Evolutionary conservation across 1,140 invertebrate genomes (phyloP), one percentile per base, ranked within the genome.

Genomic region (Phenacoccus solenopsis): DNA sequence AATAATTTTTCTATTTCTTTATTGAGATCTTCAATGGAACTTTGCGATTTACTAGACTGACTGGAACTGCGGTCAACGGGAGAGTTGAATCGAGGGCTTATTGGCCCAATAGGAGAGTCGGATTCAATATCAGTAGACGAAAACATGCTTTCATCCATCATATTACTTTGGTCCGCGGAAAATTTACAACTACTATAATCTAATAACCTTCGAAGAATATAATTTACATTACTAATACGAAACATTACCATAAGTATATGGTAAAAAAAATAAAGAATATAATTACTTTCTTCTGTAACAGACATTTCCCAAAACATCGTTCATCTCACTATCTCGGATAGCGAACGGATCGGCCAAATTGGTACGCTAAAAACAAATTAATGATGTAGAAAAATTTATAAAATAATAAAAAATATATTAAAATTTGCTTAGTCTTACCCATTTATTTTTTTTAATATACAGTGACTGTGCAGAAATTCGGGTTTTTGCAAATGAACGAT

Each of bases 1-100:
- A 64, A 64, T 64, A 64, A 27, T 64, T 27, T 64, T 64, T 64
- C 59, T 5, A 64, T 64, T 16, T 64, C 59, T 64, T 64, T 64
- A 16, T 64, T 64, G 12, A 64, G 25, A 16, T 64, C 59, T 64
- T 64, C 59, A 24, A 64, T 64, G 9, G 59, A 64, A 64, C 25
- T 64, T 9, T 24, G 59, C 4, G 59, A 64, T 64, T 25, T 64
- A 24, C 59, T 64, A 10, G 59, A 64, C 16, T 27, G 21, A 22
- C 59, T 64, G 13, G 59, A 64, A 25, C 20, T 27, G 3, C 20
- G 22, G 13, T 64, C 59, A 24, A 64, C 20, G 20, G 59, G 59
- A 4, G 59, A 64, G 16, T 64, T 64, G 16, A 64, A 64, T 64
- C 59, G 59, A 27, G 59, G 25, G 16, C 59, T 27, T 3, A 24